Conservation (phyloP, 2,797 vertebrate genomes). For the Acipenser oxyrinchus region DNA sequence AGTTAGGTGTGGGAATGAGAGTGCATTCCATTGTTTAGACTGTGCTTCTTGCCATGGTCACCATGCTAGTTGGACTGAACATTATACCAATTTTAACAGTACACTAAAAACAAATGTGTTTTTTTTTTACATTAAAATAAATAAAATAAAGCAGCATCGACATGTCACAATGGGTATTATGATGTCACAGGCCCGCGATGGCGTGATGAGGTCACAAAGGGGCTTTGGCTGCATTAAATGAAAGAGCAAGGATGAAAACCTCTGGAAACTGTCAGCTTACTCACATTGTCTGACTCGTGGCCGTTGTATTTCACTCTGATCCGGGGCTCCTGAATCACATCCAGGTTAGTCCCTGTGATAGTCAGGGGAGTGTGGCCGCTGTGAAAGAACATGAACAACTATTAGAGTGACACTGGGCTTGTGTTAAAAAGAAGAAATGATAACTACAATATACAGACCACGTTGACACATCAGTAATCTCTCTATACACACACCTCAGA, state of each 20-base stretch:
- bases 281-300: conserved; percentile 90
- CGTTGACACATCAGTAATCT: too few species aligned
- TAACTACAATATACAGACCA: too few species aligned
- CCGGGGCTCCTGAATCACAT: conserved; percentile 92
- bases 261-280: conserved; percentile 38
- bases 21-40: background rate
- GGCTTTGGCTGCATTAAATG: conserved; percentile 15
- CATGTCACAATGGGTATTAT: too few species aligned
- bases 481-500: too few species aligned
- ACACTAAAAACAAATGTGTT: too few species aligned
- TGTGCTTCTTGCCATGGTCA: too few species aligned
- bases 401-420: too few species aligned
- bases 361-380: conserved; percentile 90
- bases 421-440: too few species aligned
- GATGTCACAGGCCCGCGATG: background rate
- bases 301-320: conserved; percentile 86
- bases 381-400: conserved; percentile 12
- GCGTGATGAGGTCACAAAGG: conserved; percentile 15
- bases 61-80: too few species aligned
- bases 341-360: conserved; percentile 87
- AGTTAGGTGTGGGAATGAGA: conserved; percentile 14
- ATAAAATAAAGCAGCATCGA: too few species aligned
- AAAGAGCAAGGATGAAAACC: conserved; percentile 24
- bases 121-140: too few species aligned
- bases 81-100: too few species aligned